Evolutionary conservation across 2,797 vertebrate species (phyloP).

Genomic region (Poecilia velifera): DNA sequence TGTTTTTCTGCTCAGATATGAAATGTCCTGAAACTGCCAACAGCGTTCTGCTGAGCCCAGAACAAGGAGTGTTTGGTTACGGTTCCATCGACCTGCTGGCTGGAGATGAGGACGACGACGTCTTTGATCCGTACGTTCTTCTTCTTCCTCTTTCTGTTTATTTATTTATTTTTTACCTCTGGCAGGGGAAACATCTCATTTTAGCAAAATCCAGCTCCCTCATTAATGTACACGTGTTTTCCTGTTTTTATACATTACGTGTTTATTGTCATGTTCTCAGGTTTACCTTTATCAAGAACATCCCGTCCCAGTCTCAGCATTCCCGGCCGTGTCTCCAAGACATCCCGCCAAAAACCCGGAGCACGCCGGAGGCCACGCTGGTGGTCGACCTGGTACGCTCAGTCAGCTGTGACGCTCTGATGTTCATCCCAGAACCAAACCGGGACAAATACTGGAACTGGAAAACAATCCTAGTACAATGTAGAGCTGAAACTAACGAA

Average conservation of each 20-base stretch:
- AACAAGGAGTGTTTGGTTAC: constrained; percentile 80
- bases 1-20: constrained; percentile 62
- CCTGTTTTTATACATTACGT: neutral
- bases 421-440: neutral
- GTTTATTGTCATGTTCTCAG: constrained; percentile 47
- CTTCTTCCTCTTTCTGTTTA: no score
- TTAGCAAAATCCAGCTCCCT: neutral
- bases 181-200: neutral
- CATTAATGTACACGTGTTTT: neutral
- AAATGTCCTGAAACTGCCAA: constrained; percentile 32
- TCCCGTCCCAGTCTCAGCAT: constrained; percentile 63
- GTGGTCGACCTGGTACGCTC: constrained; percentile 85
- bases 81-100: constrained; percentile 71
- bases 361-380: constrained; percentile 77
- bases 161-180: no score
- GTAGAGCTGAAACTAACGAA: no score
- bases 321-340: constrained; percentile 65
- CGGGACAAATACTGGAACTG: neutral
- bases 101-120: constrained; percentile 75
- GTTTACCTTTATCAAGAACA: constrained; percentile 79
- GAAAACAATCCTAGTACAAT: neutral
- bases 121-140: constrained; percentile 82
- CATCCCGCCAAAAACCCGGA: constrained; percentile 80
- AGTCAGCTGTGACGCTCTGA: neutral
- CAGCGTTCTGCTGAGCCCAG: constrained; percentile 76